Evolutionary conservation across 2,888 invertebrate species (phyloP).

Genomic region (Ommatoiulus sabulosus): DNA sequence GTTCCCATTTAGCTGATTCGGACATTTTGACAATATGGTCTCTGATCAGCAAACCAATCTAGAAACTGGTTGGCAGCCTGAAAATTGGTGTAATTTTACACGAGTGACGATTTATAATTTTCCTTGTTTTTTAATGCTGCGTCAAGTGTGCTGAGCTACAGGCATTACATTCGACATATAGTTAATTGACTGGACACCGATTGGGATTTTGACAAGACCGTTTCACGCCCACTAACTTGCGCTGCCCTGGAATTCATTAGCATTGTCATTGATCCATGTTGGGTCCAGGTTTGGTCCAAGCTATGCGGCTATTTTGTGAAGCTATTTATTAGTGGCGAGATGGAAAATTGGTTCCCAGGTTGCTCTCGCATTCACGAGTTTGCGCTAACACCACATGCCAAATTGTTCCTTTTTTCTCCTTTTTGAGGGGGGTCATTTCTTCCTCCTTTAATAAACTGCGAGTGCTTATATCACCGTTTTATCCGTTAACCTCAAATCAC

Average conservation of each 20-base stretch:
- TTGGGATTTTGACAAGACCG: not conserved
- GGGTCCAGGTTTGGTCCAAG: not conserved
- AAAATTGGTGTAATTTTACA: not conserved
- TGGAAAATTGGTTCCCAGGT: not conserved
- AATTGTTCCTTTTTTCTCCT: conserved; percentile 26
- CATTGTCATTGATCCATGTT: conserved; percentile 30
- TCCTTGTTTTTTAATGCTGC: not conserved
- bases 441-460: not conserved
- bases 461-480: conserved; percentile 11
- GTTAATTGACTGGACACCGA: conserved; percentile 12
- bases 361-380: not conserved
- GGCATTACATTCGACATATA: not conserved
- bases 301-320: not conserved
- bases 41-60: too few species aligned
- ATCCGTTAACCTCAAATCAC: not conserved
- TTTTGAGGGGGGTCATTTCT: not conserved
- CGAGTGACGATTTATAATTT: not conserved
- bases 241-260: not conserved
- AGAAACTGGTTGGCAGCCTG: not conserved
- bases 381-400: not conserved
- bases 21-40: too few species aligned
- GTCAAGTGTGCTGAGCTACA: not conserved
- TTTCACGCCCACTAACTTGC: conserved; percentile 29
- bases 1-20: too few species aligned
- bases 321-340: conserved; percentile 4